A percentile compares a stretch with the other conserved stretches of the same genome.
Evolutionary conservation across 1,140 invertebrate genomes (phyloP).

Genomic region (Aporrectodea caliginosa): DNA sequence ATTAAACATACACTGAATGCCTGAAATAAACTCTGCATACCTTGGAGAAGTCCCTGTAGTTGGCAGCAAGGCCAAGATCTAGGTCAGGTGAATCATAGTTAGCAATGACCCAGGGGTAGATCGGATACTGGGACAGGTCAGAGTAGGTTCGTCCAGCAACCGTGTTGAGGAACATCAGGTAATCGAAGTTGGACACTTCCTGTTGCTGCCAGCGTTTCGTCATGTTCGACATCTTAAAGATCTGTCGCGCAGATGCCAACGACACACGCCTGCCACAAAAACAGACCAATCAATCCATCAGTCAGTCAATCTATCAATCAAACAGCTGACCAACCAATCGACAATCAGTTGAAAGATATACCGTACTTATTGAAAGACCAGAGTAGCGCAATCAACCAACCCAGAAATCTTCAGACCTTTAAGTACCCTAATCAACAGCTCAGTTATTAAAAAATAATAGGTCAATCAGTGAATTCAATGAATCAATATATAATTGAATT

Average conservation of each 20-base stretch:
- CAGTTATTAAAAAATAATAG: too few species aligned
- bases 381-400: too few species aligned
- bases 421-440: too few species aligned
- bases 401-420: too few species aligned
- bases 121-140: conserved; percentile 97
- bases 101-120: conserved; percentile 97
- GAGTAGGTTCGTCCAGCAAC: conserved; percentile 99
- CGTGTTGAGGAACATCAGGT: conserved; percentile 99
- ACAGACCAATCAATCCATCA: not conserved
- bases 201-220: conserved; percentile 97
- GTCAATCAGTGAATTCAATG: too few species aligned
- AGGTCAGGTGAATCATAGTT: conserved; percentile 95
- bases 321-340: too few species aligned
- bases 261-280: conserved; percentile 57
- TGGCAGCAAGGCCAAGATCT: conserved; percentile 90
- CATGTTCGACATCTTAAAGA: conserved; percentile 99
- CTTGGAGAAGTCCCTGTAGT: conserved; percentile 97
- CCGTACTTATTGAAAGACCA: too few species aligned
- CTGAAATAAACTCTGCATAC: too few species aligned
- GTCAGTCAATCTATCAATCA: too few species aligned
- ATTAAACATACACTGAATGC: too few species aligned
- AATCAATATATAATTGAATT: too few species aligned
- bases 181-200: conserved; percentile 99
- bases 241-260: conserved; percentile 94
- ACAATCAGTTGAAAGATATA: too few species aligned